These are phyloP conservation scores for Phaenicophaeus curvirostris DNA, from an alignment of 2,797 vertebrate species.

Conservation along the genomic window DNA sequence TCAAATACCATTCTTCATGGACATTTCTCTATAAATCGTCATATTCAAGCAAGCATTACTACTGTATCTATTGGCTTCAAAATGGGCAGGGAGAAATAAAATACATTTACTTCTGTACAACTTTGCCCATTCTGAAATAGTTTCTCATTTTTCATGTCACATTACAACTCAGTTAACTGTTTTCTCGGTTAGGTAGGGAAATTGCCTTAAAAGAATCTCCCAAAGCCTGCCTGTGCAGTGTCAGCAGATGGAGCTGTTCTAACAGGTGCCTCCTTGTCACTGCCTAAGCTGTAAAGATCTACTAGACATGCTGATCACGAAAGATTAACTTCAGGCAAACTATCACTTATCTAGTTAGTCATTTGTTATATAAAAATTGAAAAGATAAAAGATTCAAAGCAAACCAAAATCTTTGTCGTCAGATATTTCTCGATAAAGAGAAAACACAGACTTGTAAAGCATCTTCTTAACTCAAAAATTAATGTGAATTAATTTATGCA, in stretches of 20 bases:
- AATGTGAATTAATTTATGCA: background rate
- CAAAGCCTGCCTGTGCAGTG: background rate
- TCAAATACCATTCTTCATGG: background rate
- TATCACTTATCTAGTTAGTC: background rate
- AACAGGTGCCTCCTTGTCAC: background rate
- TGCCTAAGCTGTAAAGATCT: background rate
- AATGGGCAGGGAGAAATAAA: background rate
- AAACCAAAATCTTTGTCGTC: background rate
- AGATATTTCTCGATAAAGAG: background rate
- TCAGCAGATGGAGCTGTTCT: background rate
- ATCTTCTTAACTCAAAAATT: background rate
- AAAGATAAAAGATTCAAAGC: background rate
- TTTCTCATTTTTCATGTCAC: background rate
- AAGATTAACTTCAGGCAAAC: background rate
- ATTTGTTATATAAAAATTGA: background rate
- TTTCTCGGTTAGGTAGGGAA: background rate
- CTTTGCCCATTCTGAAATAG: background rate
- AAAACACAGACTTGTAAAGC: background rate
- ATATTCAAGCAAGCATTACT: background rate
- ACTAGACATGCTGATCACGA: background rate
- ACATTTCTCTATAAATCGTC: background rate
- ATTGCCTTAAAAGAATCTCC: background rate
- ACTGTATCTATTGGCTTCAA: background rate
- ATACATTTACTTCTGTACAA: background rate
- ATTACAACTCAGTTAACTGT: background rate